Evolutionary conservation across 2,888 invertebrate species (phyloP), one percentile per base, ranked within the genome.

Genomic region (Sesia bembeciformis): DNA sequence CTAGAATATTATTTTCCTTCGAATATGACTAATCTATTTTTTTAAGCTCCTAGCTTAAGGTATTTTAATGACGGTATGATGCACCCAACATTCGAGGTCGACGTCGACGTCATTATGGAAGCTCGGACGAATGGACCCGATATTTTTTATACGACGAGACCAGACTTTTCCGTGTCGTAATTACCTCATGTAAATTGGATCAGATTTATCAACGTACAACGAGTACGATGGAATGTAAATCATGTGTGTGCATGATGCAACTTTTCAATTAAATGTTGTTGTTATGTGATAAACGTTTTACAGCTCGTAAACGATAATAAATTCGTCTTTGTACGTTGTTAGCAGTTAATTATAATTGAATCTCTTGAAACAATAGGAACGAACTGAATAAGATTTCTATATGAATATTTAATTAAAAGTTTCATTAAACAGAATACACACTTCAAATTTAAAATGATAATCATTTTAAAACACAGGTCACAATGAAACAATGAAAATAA

Each of bases 111-210:
- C 72, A 72, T 74, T 74, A 74, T 65, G 42, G 42, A 42, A 50
- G 7, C 50, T 5, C 4, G 23, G 52, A 59, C 56, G 52, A 53
- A 54, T 56, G 57, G 52, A 59, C 54, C 4, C 42, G 40, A 60
- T 51, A 51, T 65, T 66, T 71, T 68, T 66, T 68, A 63, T 62
- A 55, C 63, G 40, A 40, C 39, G 51, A 40, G 42, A 40, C 50
- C 42, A 5, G 40, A 46, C 61, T 55, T 57, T 63, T 70, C 65
- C 71, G 64, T 69, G 67, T 69, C 65, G 77, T 84, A 83, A 86
- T 85, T 84, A 82, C 73, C 64, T 66, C 64, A 84, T 82, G 78
- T 84, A 84, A 85, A 86, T 83, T 81, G 79, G 77, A 78, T 75
- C 78, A 74, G 72, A 83, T 84, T 80, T 80, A 84, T 83, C 81